These are phyloP conservation scores for Hydrophis major DNA, from an alignment of 2,797 vertebrate species.

Conservation along the genomic window DNA sequence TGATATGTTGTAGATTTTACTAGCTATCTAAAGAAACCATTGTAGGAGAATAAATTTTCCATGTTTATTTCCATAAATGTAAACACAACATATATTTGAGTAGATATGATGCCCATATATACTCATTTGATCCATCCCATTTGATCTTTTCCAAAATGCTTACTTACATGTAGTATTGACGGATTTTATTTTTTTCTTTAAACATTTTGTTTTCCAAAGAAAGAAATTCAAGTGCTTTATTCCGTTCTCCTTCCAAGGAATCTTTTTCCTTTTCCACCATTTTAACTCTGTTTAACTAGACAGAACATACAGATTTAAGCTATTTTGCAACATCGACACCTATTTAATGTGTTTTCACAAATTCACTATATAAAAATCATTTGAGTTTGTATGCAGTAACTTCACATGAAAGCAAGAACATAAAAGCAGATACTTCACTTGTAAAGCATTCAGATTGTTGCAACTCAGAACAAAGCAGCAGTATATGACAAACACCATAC, in stretches of 20 bases:
- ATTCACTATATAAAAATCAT: not conserved
- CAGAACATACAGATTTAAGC: conserved; percentile 13
- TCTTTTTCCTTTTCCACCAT: conserved; percentile 97
- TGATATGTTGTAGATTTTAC: not conserved
- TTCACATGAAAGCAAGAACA: not conserved
- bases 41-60: not conserved
- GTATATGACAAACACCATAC: not conserved
- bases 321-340: not conserved
- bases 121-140: not conserved
- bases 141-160: not conserved
- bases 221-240: conserved; percentile 92
- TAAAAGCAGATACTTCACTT: not conserved
- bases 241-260: conserved; percentile 90
- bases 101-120: not conserved
- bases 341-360: not conserved
- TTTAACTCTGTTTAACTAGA: conserved; percentile 93
- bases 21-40: not conserved
- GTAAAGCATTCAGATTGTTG: not conserved
- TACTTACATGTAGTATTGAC: conserved; percentile 92
- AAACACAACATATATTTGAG: not conserved
- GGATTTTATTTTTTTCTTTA: conserved; percentile 86
- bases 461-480: not conserved
- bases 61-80: not conserved
- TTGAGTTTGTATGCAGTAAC: not conserved
- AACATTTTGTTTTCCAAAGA: conserved; percentile 89